phyloP scores from a whole-genome alignment of 2,797 vertebrate species.

The Oreochromis mossambicus region DNA sequence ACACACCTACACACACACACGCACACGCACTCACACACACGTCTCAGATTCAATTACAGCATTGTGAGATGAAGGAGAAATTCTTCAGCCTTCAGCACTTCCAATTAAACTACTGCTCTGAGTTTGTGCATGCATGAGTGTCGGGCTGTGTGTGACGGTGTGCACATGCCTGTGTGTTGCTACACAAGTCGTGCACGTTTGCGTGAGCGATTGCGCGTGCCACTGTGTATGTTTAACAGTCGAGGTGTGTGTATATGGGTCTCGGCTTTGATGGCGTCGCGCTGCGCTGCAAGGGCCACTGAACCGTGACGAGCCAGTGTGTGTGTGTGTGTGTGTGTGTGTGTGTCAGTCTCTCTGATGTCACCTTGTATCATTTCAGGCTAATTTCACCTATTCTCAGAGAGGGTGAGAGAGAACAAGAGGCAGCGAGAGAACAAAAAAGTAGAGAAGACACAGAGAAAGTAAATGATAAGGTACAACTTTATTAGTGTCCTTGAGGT shows the following conservation, averaged over 20 bases:
- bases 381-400: constrained; percentile 73
- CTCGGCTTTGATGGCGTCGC: constrained; percentile 64
- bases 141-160: not conserved
- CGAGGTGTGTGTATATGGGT: constrained; percentile 62
- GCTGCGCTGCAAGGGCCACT: constrained; percentile 59
- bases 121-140: constrained; percentile 24
- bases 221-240: constrained; percentile 63
- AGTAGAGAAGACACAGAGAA: constrained; percentile 29
- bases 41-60: constrained; percentile 76
- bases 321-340: constrained; percentile 20
- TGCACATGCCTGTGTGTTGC: not conserved
- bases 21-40: constrained; percentile 17
- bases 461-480: constrained; percentile 61
- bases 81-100: constrained; percentile 77
- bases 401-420: constrained; percentile 41
- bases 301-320: constrained; percentile 51
- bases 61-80: constrained; percentile 77
- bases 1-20: constrained; percentile 15
- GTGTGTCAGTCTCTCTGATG: constrained; percentile 59
- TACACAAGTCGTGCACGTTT: not conserved
- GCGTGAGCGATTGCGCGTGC: constrained; percentile 24
- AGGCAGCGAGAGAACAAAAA: constrained; percentile 39
- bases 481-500: constrained; percentile 63
- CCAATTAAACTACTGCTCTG: constrained; percentile 68
- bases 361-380: constrained; percentile 78